Evolutionary conservation across 2,888 invertebrate genomes (phyloP), one percentile per base, ranked within the genome.

Genomic region (Aspidiotus destructor): DNA sequence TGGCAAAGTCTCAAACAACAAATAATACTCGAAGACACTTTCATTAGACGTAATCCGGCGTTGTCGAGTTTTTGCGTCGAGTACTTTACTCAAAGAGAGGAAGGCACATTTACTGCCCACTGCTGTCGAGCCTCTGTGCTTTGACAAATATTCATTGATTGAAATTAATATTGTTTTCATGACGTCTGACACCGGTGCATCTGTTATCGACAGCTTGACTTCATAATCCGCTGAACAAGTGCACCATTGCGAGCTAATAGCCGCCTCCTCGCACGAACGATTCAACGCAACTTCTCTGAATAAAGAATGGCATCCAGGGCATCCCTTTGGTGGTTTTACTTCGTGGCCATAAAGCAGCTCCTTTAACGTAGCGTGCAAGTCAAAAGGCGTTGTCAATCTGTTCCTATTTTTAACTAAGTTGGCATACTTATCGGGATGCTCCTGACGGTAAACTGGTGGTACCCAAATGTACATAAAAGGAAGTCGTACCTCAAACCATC

Each of bases 401-500:
- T 84, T 82, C 61, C 82, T 82, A 75, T 91, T 90, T 0, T 78
- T 74, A 58, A 78, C 78, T 42, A 89, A 75, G 44, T 83, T 82
- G 40, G 79, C 77, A 9, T 82, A 81, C 72, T 83, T 81, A 8
- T 79, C 75, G 0, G 84, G 81, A 73, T 83, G 78, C 41, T 77
- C 78, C 5, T 78, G 78, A 70, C 81, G 82, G 71, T 88, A 83
- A 77, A 80, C 80, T 9, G 80, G 77, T 0, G 91, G 89, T 60
- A 86, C 72, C 79, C 84, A 85, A 28, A 89, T 77, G 74, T 85
- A 88, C 54, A 89, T 79, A 73, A 85, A 85, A 0, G 91, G 90
- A 73, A 89, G 75, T 13, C 89, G 82, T 73, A 89, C 88, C 74
- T 91, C 90, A 73, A 88, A 83, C 81, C 87, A 89, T 0, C 89